Base-by-base conservation (phyloP, 2,888 invertebrate species). In the Cepaea hortensis region DNA sequence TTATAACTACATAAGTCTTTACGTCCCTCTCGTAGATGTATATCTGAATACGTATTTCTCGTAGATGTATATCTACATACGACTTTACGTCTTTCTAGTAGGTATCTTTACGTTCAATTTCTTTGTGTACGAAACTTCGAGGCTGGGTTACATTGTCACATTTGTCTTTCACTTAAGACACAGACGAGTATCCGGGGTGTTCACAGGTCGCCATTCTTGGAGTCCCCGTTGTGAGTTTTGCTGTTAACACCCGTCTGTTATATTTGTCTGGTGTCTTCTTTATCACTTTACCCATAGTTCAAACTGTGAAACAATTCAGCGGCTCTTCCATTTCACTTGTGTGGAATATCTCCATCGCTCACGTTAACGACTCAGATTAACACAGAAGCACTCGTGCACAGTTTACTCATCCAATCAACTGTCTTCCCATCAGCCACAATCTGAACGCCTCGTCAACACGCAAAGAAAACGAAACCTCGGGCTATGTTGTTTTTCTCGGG, bases 381-480 rank as follows among this genome's bases (percentile, higher is more conserved):
- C 50, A 82, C 82, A 82, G 72, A 82, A 72, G 70, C 82, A 82
- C 72, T 82, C 82, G 50, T 72, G 13, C 55, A 73, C 73, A 48
- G 70, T 82, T 82, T 82, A 61, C 82, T 61, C 82, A 82, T 23
- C 72, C 50, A 82, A 82, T 82, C 72, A 55, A 72, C 35, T 9
- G 70, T 35, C 50, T 55, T 55, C 18, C 77, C 20, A 50, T 82
- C 82, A 73, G 23, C 82, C 68, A 76, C 65, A 18, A 84, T 76
- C 46, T 84, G 62, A 13, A 35, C 61, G 20, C 62, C n/a, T 48
- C 35, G 76, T 46, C 84, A 76, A 46, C 84, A 7, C 62, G 62
- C 48, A 65, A 65, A 76, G 84, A 76, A 75, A 84, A 61, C 84
- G 84, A 84, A 84, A 84, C 84, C 84, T 76, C 65, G 15, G 84